Evolutionary conservation across 2,797 vertebrate species (phyloP).

Genomic region (Tolypeutes matacus): DNA sequence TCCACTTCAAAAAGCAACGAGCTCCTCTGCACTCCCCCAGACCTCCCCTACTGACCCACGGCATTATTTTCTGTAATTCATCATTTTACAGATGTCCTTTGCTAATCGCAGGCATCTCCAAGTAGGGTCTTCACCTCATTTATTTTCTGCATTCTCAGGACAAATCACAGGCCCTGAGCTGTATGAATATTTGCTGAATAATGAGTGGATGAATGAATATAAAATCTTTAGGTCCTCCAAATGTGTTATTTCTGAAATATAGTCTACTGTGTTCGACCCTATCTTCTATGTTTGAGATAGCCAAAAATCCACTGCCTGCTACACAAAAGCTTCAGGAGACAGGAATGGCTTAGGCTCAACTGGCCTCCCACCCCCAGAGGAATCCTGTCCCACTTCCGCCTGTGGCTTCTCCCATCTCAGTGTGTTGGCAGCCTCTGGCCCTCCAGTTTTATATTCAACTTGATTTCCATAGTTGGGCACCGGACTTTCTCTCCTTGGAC

Average conservation of each 20-base stretch:
- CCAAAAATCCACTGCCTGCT: not conserved
- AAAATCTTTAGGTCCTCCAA: not conserved
- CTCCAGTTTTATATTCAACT: not conserved
- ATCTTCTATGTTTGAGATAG: not conserved
- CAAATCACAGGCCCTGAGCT: not conserved
- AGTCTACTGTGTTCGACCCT: no score
- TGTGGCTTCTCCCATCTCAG: rapidly evolving
- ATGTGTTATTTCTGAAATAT: not conserved
- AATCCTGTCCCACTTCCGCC: not conserved
- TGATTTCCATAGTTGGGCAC: not conserved
- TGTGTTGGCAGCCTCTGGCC: rapidly evolving
- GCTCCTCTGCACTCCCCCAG: not conserved
- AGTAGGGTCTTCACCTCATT: not conserved
- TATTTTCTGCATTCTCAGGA: not conserved
- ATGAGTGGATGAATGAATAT: not conserved
- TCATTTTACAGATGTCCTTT: not conserved
- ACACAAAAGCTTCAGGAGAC: not conserved
- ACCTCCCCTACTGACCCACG: rapidly evolving
- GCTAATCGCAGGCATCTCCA: not conserved
- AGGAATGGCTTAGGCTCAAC: no score
- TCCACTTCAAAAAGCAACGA: not conserved
- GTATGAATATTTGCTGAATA: not conserved
- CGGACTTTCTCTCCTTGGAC: not conserved
- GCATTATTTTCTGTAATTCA: not conserved
- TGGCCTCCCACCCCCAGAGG: not conserved